Evolutionary conservation across 2,113 vertebrate species (phyloP), one percentile per base, ranked within the genome.

Genomic region (Cacatua alba): DNA sequence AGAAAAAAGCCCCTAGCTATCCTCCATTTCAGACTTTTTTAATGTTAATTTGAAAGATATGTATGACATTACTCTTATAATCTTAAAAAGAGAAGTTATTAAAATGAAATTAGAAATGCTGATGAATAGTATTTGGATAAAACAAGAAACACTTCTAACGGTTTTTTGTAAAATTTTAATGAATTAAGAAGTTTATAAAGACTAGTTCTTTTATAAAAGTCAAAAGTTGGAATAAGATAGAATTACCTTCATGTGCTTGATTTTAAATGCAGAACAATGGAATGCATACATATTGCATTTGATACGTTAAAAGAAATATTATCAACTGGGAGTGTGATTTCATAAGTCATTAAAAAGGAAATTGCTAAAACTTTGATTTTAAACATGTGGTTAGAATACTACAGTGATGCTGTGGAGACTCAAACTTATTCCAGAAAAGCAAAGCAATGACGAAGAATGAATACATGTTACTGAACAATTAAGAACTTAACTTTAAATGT

Each of bases 101-200:
- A 91, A 95, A 96, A 63, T 74, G 43, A 94, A 96, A 96, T 96
- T 92, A 94, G 75, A 86, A 91, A 84, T 88, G n/a, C 4, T 13
- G 37, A 86, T 94, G 60, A 94, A 94, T 72, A 81, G 76, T 59
- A 64, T 76, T 85, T 77, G 46, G 67, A 83, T 93, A 74, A 90
- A 94, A 90, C 51, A 53, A 88, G 69, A 74, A 75, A 76, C 13
- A 33, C 60, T 84, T 86, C 35, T 90, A 82, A 95, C 80, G 55
- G 33, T 70, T 44, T 91, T 91, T 71, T 71, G 17, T 82, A 84
- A 92, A 84, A 80, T 64, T 90, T 94, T 96, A 94, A 95, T 94
- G 57, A 92, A 52, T 83, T 69, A 79, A 81, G 76, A 28, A 76
- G 37, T 92, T 77, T 79, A n/a, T 75, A 65, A 88, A 76, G n/a